phyloP scores from a whole-genome alignment of 2,113 vertebrate genomes.

The Geococcyx californianus region DNA sequence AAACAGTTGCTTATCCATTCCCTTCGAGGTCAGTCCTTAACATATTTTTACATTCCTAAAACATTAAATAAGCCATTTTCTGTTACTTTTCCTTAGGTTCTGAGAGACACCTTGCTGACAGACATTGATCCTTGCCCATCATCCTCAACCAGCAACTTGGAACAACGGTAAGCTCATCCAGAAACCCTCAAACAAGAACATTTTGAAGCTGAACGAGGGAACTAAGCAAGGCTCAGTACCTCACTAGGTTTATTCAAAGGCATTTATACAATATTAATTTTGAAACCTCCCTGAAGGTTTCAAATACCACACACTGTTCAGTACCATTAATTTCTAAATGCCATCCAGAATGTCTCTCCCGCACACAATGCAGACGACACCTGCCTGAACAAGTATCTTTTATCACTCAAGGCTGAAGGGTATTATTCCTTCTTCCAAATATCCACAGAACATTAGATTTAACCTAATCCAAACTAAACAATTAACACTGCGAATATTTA shows the following conservation, averaged over 20 bases:
- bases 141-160: neutral
- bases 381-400: neutral
- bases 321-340: slow-evolving; percentile 18
- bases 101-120: neutral
- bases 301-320: neutral
- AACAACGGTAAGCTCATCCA: neutral
- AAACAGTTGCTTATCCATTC: neutral
- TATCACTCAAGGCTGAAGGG: neutral
- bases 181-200: neutral
- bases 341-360: neutral
- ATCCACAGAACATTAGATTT: neutral
- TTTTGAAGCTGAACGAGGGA: neutral
- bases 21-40: neutral
- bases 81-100: neutral
- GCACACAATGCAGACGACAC: neutral
- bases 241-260: slow-evolving; percentile 11
- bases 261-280: slow-evolving; percentile 18
- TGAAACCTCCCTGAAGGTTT: slow-evolving; percentile 22
- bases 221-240: neutral
- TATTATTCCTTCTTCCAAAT: neutral
- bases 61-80: neutral
- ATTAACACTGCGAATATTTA: neutral
- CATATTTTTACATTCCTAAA: neutral
- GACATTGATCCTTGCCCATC: neutral
- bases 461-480: neutral